Percentiles rank a stretch among this genome's conserved stretches.
Evolutionary conservation across 2,797 vertebrate genomes (phyloP).

Genomic region (Nyctalus aviator): DNA sequence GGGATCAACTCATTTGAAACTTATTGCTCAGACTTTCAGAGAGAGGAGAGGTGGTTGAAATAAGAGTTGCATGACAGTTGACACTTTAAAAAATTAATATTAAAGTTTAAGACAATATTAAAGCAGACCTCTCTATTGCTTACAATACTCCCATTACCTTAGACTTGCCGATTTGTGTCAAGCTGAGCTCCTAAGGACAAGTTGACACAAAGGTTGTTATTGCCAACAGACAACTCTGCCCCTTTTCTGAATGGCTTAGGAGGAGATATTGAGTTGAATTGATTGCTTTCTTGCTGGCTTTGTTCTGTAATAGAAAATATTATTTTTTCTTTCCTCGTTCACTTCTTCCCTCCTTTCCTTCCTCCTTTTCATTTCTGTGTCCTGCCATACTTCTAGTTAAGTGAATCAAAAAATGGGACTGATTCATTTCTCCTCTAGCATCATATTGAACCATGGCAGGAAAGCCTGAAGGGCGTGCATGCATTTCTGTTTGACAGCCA

Average conservation of each 20-base stretch:
- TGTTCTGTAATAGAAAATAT: conserved; percentile 8
- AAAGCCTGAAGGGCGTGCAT: not conserved
- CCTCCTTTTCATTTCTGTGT: not conserved
- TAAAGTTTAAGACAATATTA: not conserved
- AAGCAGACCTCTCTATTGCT: not conserved
- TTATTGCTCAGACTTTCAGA: conserved; percentile 27
- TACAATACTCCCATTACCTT: not conserved
- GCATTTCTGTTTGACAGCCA: not conserved
- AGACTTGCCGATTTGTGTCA: conserved; percentile 19
- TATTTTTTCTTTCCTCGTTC: not conserved
- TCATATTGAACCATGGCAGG: not conserved
- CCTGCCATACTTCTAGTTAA: not conserved
- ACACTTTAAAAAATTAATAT: not conserved
- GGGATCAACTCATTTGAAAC: not conserved
- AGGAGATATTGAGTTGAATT: conserved; percentile 65
- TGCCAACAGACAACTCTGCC: conserved; percentile 29
- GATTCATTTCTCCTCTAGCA: conserved; percentile 29
- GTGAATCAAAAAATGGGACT: not conserved
- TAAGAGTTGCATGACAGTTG: not conserved
- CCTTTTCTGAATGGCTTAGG: conserved; percentile 25
- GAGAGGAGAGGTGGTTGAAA: not conserved
- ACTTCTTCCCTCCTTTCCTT: not conserved
- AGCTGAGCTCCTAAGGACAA: conserved; percentile 47
- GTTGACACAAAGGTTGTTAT: conserved; percentile 36
- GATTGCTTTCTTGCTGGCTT: conserved; percentile 55